These are phyloP conservation scores for Orientallactaga sibirica DNA, from an alignment of 2,797 vertebrate genomes.

Conservation along the genomic window DNA sequence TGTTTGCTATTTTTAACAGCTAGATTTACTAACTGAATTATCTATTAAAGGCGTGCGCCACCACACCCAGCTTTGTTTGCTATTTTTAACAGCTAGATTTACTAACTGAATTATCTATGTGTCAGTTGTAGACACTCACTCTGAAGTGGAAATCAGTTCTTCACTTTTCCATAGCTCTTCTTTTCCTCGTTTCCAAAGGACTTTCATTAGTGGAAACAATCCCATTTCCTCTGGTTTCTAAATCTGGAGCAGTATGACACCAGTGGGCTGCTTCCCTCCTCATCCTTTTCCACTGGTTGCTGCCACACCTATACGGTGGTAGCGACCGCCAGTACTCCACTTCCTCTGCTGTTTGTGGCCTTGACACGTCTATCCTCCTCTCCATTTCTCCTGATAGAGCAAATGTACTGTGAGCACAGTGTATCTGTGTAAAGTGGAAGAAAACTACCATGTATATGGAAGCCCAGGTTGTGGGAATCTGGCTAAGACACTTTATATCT, in stretches of 20 bases:
- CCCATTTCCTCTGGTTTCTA: conserved; percentile 36
- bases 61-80: neutral
- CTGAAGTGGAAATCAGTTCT: neutral
- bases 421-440: neutral
- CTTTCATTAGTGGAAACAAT: conserved; percentile 30
- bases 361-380: neutral
- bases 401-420: neutral
- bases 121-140: neutral
- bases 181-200: neutral
- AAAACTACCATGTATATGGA: neutral
- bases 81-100: conserved; percentile 8
- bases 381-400: neutral
- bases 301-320: neutral
- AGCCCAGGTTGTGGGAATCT: neutral
- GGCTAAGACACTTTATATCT: neutral
- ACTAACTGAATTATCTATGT: neutral
- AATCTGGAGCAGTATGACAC: neutral
- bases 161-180: conserved; percentile 16
- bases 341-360: neutral
- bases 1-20: conserved; percentile 29
- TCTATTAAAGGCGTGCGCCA: neutral
- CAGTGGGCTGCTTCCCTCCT: neutral
- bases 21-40: neutral
- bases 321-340: neutral
- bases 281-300: neutral